phyloP scores from a whole-genome alignment of 2,888 invertebrate genomes.

The Pollenia amentaria region DNA sequence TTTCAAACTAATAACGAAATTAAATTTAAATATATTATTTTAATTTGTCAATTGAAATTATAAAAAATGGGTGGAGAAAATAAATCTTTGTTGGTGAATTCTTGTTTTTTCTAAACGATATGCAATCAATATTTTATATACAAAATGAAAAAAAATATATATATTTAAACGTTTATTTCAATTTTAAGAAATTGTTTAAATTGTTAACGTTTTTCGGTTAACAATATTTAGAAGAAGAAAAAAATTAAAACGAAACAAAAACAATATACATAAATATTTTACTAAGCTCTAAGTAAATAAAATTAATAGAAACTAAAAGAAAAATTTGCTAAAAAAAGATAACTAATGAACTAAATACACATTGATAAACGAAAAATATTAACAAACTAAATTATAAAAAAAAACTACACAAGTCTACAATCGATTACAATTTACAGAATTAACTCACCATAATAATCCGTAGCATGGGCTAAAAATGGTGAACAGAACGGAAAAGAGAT shows the following conservation, averaged over 20 bases:
- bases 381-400: constrained; percentile 70
- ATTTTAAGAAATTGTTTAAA: constrained; percentile 41
- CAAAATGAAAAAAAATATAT: constrained; percentile 62
- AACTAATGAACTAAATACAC: constrained; percentile 54
- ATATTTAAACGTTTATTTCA: constrained; percentile 74
- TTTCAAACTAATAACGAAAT: constrained; percentile 71
- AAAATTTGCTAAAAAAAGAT: constrained; percentile 79
- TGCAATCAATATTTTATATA: constrained; percentile 69
- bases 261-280: constrained; percentile 61
- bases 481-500: constrained; percentile 80
- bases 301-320: constrained; percentile 57
- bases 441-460: constrained; percentile 99
- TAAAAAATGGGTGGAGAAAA: constrained; percentile 82
- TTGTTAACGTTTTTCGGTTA: constrained; percentile 62
- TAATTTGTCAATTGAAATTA: constrained; percentile 78
- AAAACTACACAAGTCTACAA: constrained; percentile 80
- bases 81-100: constrained; percentile 73
- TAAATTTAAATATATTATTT: constrained; percentile 69
- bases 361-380: constrained; percentile 56
- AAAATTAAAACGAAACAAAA: constrained; percentile 75
- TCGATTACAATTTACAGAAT: constrained; percentile 85
- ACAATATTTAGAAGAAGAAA: constrained; percentile 73
- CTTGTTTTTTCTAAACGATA: constrained; percentile 61
- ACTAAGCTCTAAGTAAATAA: constrained; percentile 58
- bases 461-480: constrained; percentile 92